phyloP scores from a whole-genome alignment of 2,888 invertebrate genomes.

The Rutpela maculata region DNA sequence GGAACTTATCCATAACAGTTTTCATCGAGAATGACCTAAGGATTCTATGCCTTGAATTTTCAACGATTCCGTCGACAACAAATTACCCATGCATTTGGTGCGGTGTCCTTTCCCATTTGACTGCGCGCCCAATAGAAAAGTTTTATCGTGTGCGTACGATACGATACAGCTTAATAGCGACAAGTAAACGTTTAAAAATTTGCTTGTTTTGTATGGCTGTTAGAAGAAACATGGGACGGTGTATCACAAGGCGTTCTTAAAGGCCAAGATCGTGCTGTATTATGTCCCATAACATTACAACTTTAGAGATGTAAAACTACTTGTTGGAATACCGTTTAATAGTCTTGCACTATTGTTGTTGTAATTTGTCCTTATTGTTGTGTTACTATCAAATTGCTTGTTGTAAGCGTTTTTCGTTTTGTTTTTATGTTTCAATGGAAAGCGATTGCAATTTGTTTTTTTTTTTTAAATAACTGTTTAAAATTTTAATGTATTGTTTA shows the following conservation, averaged over 20 bases:
- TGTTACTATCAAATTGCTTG: neutral
- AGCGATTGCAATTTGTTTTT: no score
- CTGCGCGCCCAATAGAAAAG: neutral
- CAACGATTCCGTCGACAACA: no score
- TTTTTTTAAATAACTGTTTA: no score
- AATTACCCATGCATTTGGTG: no score
- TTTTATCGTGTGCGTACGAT: neutral
- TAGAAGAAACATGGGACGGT: constrained; percentile 55
- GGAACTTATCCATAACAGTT: no score
- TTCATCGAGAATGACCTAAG: no score
- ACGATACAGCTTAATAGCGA: constrained; percentile 48
- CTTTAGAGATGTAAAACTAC: neutral
- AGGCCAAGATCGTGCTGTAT: constrained; percentile 54
- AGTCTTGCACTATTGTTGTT: neutral
- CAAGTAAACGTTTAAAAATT: constrained; percentile 50
- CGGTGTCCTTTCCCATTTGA: no score
- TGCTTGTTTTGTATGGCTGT: constrained; percentile 59
- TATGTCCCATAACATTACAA: constrained; percentile 50
- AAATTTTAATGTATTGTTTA: no score
- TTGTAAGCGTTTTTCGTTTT: no score
- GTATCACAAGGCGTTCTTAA: constrained; percentile 60
- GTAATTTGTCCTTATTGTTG: neutral
- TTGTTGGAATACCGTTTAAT: constrained; percentile 11
- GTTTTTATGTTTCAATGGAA: no score
- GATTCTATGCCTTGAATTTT: no score